These are phyloP conservation scores for Calcarius ornatus DNA, from an alignment of 2,113 vertebrate genomes.

Conservation along the genomic window DNA sequence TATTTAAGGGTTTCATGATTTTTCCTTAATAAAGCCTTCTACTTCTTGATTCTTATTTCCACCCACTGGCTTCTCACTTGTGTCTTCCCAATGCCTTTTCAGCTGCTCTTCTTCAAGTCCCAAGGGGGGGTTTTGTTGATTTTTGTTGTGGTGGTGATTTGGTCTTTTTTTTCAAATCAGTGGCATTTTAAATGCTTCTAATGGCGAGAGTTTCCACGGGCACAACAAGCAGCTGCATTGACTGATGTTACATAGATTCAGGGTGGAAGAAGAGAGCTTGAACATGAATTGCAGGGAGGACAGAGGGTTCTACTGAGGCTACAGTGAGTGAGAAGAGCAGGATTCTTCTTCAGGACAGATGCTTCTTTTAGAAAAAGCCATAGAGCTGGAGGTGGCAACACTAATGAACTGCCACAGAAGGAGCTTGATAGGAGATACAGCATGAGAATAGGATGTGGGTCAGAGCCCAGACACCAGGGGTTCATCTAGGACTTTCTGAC, in stretches of 20 bases:
- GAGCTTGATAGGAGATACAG: background rate
- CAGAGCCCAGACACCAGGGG: background rate
- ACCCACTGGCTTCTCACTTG: background rate
- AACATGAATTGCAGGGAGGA: background rate
- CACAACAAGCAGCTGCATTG: background rate
- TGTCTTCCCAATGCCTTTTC: background rate
- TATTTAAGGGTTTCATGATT: background rate
- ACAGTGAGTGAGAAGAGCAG: background rate
- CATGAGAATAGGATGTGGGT: background rate
- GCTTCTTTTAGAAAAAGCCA: background rate
- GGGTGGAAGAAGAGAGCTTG: background rate
- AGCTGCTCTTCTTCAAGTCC: background rate
- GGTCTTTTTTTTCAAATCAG: background rate
- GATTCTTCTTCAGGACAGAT: background rate
- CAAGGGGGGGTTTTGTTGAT: accelerated
- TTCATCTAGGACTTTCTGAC: background rate
- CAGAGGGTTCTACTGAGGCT: background rate
- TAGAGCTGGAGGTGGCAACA: background rate
- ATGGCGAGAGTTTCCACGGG: background rate
- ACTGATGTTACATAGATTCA: background rate
- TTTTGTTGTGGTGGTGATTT: background rate
- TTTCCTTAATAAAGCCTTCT: background rate
- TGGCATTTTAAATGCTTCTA: background rate
- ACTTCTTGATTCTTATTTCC: background rate
- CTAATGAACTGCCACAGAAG: background rate